Evolutionary conservation across 2,113 vertebrate genomes (phyloP).

Genomic region (Cephalopholis sonnerati): DNA sequence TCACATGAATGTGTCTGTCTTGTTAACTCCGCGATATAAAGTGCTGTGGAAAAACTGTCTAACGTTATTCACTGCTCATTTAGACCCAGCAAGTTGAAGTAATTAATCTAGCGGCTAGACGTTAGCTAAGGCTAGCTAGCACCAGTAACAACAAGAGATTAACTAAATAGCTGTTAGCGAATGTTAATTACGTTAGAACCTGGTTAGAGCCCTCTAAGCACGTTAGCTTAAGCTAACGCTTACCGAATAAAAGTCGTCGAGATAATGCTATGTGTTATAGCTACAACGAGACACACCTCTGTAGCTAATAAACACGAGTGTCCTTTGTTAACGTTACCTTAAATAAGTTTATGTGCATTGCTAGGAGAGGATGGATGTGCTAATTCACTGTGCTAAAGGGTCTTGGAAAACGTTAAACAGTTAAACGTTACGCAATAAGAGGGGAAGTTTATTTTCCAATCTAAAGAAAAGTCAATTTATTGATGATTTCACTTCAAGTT

Average conservation of each 20-base stretch:
- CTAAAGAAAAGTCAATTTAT: background rate
- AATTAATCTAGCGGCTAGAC: background rate
- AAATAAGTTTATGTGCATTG: no score
- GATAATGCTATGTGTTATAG: no score
- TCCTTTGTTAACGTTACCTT: background rate
- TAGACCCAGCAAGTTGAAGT: no score
- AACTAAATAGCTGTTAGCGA: slow-evolving; percentile 50
- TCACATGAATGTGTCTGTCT: background rate
- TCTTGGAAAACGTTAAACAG: background rate
- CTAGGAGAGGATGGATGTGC: background rate
- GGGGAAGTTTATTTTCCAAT: background rate
- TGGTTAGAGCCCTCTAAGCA: slow-evolving; percentile 18
- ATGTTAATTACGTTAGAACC: slow-evolving; percentile 45
- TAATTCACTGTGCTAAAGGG: background rate
- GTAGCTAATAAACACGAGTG: background rate
- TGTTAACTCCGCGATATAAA: background rate
- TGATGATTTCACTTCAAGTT: background rate
- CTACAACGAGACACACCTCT: background rate
- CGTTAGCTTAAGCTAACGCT: slow-evolving; percentile 33
- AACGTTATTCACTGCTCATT: background rate
- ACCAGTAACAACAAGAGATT: slow-evolving; percentile 65
- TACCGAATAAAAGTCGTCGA: slow-evolving; percentile 5
- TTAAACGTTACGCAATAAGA: background rate
- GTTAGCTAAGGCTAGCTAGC: slow-evolving; percentile 61
- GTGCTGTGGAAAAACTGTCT: fast-evolving